Percentiles rank a stretch among this genome's conserved stretches.
Conservation (phyloP, 1,140 invertebrate genomes). For the Muscidifurax raptorellus region DNA sequence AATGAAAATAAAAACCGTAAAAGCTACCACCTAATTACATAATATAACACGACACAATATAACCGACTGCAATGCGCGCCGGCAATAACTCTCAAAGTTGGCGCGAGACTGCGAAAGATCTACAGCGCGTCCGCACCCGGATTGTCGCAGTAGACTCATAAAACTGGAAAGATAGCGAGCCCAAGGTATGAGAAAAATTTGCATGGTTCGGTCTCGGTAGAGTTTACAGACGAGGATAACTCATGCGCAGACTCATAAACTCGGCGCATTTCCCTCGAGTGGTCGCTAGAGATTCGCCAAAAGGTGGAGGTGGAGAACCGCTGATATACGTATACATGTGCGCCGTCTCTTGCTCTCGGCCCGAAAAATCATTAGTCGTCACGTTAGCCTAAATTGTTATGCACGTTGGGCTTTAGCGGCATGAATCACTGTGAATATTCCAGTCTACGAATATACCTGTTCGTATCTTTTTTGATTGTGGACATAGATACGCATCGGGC, state of each 20-base stretch:
- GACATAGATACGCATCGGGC: no score
- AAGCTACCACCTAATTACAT: neutral
- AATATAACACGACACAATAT: neutral
- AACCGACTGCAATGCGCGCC: neutral
- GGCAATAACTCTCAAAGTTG: neutral
- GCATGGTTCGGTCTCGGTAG: neutral
- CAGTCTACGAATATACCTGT: neutral
- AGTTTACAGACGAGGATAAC: neutral
- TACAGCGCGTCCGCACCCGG: neutral
- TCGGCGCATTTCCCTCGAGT: neutral
- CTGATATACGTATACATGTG: no score
- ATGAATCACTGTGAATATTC: neutral
- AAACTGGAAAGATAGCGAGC: constrained; percentile 8
- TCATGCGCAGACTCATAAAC: constrained; percentile 5
- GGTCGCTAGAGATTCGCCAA: neutral
- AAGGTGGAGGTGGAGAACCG: neutral
- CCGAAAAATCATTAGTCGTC: neutral
- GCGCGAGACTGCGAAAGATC: neutral
- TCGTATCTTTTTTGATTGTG: neutral
- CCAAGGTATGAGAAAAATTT: neutral
- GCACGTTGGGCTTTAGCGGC: neutral
- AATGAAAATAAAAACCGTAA: neutral
- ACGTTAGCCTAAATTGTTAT: no score
- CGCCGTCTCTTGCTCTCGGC: neutral
- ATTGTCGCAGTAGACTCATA: neutral